Evolutionary conservation across 2,797 vertebrate species (phyloP).

Genomic region (Danionella dracula): DNA sequence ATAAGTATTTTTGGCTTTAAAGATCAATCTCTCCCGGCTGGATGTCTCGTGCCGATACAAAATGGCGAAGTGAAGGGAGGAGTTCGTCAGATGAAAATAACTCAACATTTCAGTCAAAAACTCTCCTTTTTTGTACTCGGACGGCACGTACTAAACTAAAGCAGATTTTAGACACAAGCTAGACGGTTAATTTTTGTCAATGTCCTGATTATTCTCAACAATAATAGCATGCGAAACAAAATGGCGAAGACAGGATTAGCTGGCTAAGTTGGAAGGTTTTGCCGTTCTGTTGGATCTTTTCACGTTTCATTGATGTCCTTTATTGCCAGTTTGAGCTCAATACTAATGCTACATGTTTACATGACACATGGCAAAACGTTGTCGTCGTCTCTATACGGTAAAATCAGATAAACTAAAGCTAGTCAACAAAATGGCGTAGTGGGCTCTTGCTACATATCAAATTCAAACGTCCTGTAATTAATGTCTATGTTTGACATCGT

Average conservation of each 20-base stretch:
- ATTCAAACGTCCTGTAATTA: conserved; percentile 20
- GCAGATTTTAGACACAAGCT: no score
- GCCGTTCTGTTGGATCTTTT: background rate
- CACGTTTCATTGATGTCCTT: background rate
- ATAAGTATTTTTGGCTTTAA: background rate
- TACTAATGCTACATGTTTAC: background rate
- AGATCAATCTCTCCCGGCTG: background rate
- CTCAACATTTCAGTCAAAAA: conserved; percentile 17
- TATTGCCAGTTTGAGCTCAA: no score
- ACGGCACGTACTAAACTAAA: background rate
- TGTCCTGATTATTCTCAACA: background rate
- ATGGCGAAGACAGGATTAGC: conserved; percentile 61
- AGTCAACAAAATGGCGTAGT: conserved; percentile 49
- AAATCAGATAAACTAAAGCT: conserved; percentile 33
- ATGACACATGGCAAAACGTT: background rate
- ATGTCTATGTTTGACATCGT: conserved; percentile 7
- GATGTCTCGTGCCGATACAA: conserved; percentile 55
- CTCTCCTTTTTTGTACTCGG: background rate
- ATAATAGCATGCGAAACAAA: conserved; percentile 53
- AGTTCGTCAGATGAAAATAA: conserved; percentile 57
- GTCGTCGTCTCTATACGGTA: background rate
- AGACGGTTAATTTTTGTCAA: background rate
- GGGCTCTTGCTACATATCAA: conserved; percentile 2
- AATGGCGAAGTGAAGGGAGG: conserved; percentile 73
- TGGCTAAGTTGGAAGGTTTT: conserved; percentile 24